Conservation (phyloP, 1,140 invertebrate species). For the Schlechtendalia chinensis region DNA sequence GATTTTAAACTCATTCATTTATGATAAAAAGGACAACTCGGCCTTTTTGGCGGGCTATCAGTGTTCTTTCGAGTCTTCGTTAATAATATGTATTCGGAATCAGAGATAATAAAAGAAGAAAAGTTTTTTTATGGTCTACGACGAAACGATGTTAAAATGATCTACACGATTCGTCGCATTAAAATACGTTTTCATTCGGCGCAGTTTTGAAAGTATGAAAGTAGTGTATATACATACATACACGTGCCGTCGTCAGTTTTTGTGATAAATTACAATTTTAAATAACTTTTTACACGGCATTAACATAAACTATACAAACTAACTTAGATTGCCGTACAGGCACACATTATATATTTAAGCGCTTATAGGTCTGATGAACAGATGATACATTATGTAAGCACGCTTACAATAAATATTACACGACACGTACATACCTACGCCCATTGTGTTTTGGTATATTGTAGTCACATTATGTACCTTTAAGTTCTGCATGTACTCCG, state of each 20-base stretch:
- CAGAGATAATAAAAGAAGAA: not conserved
- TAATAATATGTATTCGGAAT: not conserved
- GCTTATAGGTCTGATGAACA: too few relatives aligned
- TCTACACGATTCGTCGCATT: not conserved
- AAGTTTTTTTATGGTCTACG: not conserved
- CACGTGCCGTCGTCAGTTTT: not conserved
- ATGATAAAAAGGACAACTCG: not conserved
- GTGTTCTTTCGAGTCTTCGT: not conserved
- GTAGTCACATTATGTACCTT: not conserved
- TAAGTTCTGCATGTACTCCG: constrained; percentile 32
- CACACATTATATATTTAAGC: not conserved
- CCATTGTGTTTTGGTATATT: too few relatives aligned
- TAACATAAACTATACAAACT: constrained; percentile 9
- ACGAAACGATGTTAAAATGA: not conserved
- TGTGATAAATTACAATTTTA: constrained; percentile 17
- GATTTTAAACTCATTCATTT: too few relatives aligned
- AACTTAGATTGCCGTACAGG: not conserved
- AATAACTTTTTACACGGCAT: constrained; percentile 13
- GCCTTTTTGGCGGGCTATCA: not conserved
- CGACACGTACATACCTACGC: too few relatives aligned
- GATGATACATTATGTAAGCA: too few relatives aligned
- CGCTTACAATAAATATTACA: too few relatives aligned
- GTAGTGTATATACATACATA: not conserved
- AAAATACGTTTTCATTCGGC: not conserved
- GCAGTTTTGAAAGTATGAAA: not conserved